Evolutionary conservation across 2,113 vertebrate genomes (phyloP).

Genomic region (Noturus placidus): DNA sequence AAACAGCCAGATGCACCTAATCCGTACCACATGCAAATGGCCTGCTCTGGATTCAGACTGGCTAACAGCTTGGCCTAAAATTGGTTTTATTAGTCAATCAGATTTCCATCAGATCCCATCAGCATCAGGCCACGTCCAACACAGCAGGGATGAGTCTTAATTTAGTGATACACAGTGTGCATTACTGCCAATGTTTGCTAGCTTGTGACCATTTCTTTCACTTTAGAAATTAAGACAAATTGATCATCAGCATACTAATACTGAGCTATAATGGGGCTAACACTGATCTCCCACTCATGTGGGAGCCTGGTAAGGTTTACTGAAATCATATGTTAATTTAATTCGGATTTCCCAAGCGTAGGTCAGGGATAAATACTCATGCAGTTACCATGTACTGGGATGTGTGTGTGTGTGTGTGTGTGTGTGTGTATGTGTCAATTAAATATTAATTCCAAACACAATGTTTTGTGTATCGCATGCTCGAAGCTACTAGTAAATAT

Average conservation of each 20-base stretch:
- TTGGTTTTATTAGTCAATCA: conserved; percentile 50
- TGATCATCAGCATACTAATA: not conserved
- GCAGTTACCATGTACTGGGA: not conserved
- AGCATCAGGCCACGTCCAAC: conserved; percentile 55
- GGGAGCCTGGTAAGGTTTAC: not conserved
- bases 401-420: not conserved
- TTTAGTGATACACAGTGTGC: conserved; percentile 21
- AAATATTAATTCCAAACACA: not conserved
- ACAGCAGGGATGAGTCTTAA: conserved; percentile 4
- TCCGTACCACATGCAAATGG: conserved; percentile 8
- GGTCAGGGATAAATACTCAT: not conserved
- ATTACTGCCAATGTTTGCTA: conserved; percentile 56
- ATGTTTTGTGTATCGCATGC: not conserved
- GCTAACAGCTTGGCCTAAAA: conserved; percentile 52
- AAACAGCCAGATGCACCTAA: conserved; percentile 2
- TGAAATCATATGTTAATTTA: not conserved
- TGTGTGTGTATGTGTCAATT: not conserved
- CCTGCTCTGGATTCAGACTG: conserved; percentile 49
- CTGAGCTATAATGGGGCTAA: not conserved
- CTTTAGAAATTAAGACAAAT: not conserved
- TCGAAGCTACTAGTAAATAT: not conserved
- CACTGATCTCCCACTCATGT: not conserved
- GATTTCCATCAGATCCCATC: conserved; percentile 67
- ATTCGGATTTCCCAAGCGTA: not conserved
- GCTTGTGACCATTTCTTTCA: conserved; percentile 25